These are phyloP conservation scores for Tubulanus polymorphus DNA, from an alignment of 2,888 invertebrate species.

Conservation along the genomic window DNA sequence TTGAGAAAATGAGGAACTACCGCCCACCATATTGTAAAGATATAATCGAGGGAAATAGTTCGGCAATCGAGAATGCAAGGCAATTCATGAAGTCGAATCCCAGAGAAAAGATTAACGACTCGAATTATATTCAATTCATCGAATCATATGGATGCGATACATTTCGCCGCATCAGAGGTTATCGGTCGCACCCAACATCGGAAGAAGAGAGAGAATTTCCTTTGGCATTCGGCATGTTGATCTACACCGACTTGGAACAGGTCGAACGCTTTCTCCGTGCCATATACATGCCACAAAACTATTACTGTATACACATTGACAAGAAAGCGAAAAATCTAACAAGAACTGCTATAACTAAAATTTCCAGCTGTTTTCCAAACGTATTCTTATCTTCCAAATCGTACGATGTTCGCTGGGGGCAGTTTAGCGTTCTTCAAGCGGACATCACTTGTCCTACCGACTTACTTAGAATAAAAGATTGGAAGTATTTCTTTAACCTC, in stretches of 20 bases:
- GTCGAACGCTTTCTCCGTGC: neutral
- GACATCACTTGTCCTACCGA: neutral
- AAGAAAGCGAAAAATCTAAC: neutral
- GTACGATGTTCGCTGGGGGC: neutral
- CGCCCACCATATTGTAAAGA: too few species aligned
- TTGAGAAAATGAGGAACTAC: too few species aligned
- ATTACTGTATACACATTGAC: conserved; percentile 5
- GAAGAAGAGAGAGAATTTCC: neutral
- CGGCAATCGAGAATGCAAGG: conserved; percentile 6
- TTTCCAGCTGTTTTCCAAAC: neutral
- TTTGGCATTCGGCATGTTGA: neutral
- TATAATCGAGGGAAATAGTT: too few species aligned
- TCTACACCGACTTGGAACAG: neutral
- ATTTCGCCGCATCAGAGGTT: too few species aligned
- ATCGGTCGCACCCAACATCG: conserved; percentile 1
- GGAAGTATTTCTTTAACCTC: neutral
- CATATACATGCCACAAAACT: conserved; percentile 1
- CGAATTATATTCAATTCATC: too few species aligned
- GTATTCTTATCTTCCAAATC: neutral
- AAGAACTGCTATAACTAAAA: neutral
- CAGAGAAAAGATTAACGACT: too few species aligned
- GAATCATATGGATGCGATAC: too few species aligned
- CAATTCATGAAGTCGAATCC: neutral
- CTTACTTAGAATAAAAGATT: neutral
- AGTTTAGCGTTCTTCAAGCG: neutral